Evolutionary conservation across 1,140 invertebrate genomes (phyloP).

Genomic region (Prorops nasuta): DNA sequence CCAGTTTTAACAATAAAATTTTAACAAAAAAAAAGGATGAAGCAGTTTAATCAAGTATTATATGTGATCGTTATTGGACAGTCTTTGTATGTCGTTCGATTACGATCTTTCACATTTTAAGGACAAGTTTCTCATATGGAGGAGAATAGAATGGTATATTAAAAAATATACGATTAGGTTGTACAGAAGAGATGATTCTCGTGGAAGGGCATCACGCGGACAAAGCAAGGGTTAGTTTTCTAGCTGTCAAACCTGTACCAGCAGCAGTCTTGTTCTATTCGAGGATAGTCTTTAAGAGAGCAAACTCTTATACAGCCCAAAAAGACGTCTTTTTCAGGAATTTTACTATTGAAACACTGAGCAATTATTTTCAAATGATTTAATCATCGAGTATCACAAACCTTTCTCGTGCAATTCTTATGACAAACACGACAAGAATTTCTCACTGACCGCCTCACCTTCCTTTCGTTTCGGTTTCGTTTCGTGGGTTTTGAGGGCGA

Average conservation of each 20-base stretch:
- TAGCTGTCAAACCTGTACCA: conserved; percentile 28
- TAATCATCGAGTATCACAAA: conserved; percentile 25
- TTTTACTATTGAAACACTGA: too few relatives aligned
- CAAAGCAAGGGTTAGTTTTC: conserved; percentile 24
- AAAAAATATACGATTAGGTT: conserved; percentile 22
- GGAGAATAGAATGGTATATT: conserved; percentile 22
- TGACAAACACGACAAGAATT: conserved; percentile 32
- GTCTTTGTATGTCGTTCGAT: conserved; percentile 17
- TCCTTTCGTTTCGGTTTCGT: too few relatives aligned
- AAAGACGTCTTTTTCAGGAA: too few relatives aligned
- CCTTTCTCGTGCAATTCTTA: conserved; percentile 26
- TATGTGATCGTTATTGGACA: conserved; percentile 12
- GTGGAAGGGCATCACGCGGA: conserved; percentile 16
- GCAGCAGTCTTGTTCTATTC: too few relatives aligned
- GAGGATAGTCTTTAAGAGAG: conserved; percentile 10
- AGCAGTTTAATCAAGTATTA: too few relatives aligned
- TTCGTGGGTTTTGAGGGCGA: too few relatives aligned
- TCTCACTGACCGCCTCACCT: conserved; percentile 37
- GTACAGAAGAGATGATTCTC: conserved; percentile 20
- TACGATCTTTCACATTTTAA: conserved; percentile 19
- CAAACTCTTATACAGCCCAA: too few relatives aligned
- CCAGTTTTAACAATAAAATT: conserved; percentile 11
- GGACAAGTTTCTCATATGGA: too few relatives aligned
- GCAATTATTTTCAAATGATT: too few relatives aligned
- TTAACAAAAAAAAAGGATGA: neutral